Evolutionary conservation across 2,797 vertebrate genomes (phyloP).

Genomic region (Aulostomus chinensis): DNA sequence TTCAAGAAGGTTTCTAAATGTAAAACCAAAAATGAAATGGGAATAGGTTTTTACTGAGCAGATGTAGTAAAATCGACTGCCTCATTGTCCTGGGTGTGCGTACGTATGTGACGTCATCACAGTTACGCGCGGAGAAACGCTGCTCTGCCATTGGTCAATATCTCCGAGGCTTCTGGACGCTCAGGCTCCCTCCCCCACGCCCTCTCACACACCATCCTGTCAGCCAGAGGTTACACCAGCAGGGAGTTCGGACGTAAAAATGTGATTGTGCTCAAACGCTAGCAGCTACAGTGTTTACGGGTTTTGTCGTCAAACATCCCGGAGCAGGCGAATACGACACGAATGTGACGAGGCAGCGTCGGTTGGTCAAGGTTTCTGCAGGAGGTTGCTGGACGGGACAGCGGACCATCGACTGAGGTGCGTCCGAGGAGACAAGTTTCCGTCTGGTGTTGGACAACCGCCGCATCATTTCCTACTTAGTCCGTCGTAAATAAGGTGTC

Average conservation of each 20-base stretch:
- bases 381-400: conserved; percentile 69
- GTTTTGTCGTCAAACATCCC: neutral
- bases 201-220: conserved; percentile 50
- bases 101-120: conserved; percentile 58
- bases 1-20: too few species aligned
- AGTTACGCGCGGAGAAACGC: conserved; percentile 56
- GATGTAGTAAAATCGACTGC: neutral
- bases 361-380: conserved; percentile 6
- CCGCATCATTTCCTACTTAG: neutral
- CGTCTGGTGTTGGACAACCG: conserved; percentile 15
- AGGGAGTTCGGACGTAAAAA: conserved; percentile 30
- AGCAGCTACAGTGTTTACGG: neutral
- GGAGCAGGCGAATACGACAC: neutral
- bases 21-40: too few species aligned
- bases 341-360: conserved; percentile 19
- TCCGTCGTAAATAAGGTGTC: too few species aligned
- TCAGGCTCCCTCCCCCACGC: conserved; percentile 40
- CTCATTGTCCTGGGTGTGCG: conserved; percentile 3
- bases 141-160: conserved; percentile 55
- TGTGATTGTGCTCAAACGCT: conserved; percentile 18
- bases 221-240: conserved; percentile 49
- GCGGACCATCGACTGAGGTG: conserved; percentile 67
- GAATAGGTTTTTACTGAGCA: too few species aligned
- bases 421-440: conserved; percentile 59
- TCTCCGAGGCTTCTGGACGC: conserved; percentile 22